Evolutionary conservation across 2,888 invertebrate genomes (phyloP).

Genomic region (Tholera decimalis): DNA sequence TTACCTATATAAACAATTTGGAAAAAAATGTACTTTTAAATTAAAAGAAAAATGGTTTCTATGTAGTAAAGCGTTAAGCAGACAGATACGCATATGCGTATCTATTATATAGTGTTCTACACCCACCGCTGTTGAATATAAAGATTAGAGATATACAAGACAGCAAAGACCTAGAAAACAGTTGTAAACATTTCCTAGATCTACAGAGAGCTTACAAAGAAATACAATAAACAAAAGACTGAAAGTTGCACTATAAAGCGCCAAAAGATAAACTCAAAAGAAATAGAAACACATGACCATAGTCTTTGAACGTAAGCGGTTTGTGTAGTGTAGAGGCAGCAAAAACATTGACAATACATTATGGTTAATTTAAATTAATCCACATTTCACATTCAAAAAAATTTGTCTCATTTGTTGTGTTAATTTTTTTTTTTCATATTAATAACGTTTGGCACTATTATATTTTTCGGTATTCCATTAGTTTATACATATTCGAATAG

Average conservation of each 20-base stretch:
- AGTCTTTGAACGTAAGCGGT: slow-evolving; percentile 39
- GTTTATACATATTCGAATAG: too few species aligned
- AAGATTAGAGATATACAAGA: not conserved
- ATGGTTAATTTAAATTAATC: not conserved
- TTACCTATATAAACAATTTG: too few species aligned
- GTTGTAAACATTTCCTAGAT: slow-evolving; percentile 1
- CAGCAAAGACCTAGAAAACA: not conserved
- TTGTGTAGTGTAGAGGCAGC: slow-evolving; percentile 46
- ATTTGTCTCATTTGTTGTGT: not conserved
- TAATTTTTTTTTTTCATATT: slow-evolving; percentile 4
- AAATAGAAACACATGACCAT: slow-evolving; percentile 40
- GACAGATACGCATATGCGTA: too few species aligned
- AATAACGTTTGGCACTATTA: too few species aligned
- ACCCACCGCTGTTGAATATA: not conserved
- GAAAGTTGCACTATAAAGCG: slow-evolving; percentile 33
- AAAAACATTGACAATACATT: not conserved
- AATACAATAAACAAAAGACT: slow-evolving; percentile 31
- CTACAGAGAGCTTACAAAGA: slow-evolving; percentile 12
- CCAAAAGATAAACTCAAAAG: slow-evolving; percentile 49
- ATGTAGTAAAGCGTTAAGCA: too few species aligned
- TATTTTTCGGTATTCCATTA: not conserved
- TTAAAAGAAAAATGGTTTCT: too few species aligned
- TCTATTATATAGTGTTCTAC: too few species aligned
- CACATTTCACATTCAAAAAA: not conserved
- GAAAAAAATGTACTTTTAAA: too few species aligned